Evolutionary conservation across 2,888 invertebrate species (phyloP).

Genomic region (Drosophila paranaensis): DNA sequence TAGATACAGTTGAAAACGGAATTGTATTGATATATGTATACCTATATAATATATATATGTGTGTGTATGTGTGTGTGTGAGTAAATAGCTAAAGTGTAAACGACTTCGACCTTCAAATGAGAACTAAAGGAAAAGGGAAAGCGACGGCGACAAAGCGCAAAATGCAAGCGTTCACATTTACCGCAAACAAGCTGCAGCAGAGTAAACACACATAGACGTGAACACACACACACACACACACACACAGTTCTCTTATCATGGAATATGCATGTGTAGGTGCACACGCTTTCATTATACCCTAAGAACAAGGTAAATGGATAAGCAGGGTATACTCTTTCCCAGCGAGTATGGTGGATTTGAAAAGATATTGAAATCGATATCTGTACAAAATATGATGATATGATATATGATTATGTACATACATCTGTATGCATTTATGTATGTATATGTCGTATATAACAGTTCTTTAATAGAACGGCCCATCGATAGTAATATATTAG

Average conservation of each 20-base stretch:
- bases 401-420: not conserved
- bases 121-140: constrained; percentile 58
- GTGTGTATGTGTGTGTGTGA: not conserved
- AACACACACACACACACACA: not conserved
- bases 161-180: constrained; percentile 14
- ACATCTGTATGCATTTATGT: not conserved
- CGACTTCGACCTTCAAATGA: constrained; percentile 57
- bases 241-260: constrained; percentile 18
- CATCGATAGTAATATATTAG: no score
- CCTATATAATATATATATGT: not conserved
- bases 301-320: not conserved
- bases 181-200: constrained; percentile 22
- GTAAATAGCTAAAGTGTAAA: constrained; percentile 46
- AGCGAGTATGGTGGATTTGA: not conserved
- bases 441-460: not conserved
- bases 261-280: not conserved
- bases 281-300: not conserved
- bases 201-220: constrained; percentile 5
- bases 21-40: not conserved
- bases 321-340: not conserved
- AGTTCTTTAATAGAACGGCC: no score
- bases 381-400: no score
- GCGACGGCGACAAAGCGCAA: constrained; percentile 33
- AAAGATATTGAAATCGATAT: not conserved
- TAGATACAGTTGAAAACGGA: constrained; percentile 38